These are phyloP conservation scores for Eudemis profundana DNA, from an alignment of 2,888 invertebrate genomes.

Conservation along the genomic window DNA sequence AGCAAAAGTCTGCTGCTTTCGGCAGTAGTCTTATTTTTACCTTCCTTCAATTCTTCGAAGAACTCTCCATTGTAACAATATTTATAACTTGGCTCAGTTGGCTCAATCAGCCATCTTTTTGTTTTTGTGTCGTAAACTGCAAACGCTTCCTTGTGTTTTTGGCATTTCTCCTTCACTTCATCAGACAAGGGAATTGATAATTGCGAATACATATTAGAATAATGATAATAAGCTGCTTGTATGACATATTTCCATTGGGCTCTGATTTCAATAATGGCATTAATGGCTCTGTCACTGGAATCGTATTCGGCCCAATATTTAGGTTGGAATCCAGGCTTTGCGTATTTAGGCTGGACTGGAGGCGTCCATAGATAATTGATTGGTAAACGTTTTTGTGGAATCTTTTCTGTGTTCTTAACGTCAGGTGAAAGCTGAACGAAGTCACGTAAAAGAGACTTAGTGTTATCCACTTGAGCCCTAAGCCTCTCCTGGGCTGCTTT, in stretches of 20 bases:
- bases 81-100: slow-evolving; percentile 12
- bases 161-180: not conserved
- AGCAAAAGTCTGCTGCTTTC: slow-evolving; percentile 20
- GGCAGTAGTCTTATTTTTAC: not conserved
- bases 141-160: slow-evolving; percentile 28
- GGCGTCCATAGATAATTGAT: not conserved
- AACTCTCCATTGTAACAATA: slow-evolving; percentile 30
- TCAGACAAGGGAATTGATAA: slow-evolving; percentile 5
- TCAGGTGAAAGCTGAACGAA: not conserved
- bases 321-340: not conserved
- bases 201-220: slow-evolving; percentile 21
- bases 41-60: slow-evolving; percentile 24
- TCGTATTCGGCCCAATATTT: not conserved
- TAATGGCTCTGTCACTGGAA: not conserved
- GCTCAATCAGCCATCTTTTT: slow-evolving; percentile 15
- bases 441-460: not conserved
- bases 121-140: slow-evolving; percentile 20
- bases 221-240: slow-evolving; percentile 11
- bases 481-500: not conserved
- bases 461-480: not conserved
- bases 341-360: not conserved
- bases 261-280: slow-evolving; percentile 33
- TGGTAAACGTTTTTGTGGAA: no score
- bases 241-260: slow-evolving; percentile 31
- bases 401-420: no score